Evolutionary conservation across 2,113 vertebrate genomes (phyloP).

Genomic region (Cephalopterus ornatus): DNA sequence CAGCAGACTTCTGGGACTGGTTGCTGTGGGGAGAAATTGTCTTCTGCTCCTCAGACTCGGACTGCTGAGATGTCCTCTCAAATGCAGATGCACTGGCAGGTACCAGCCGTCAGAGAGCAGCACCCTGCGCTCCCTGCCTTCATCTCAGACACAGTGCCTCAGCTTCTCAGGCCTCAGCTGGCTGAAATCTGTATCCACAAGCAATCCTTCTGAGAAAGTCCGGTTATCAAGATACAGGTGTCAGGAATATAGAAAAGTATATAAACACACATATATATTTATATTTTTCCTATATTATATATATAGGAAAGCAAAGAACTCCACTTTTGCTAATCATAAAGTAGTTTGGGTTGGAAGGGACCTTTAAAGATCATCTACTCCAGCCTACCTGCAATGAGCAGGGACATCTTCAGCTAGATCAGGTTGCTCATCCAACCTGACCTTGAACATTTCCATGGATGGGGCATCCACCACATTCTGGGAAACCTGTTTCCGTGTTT

Average conservation of each 20-base stretch:
- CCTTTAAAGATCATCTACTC: neutral
- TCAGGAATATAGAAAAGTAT: neutral
- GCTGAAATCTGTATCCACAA: neutral
- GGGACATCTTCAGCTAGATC: neutral
- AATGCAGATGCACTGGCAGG: no score
- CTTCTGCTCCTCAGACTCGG: neutral
- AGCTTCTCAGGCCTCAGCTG: neutral
- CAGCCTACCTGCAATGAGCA: neutral
- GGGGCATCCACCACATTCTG: neutral
- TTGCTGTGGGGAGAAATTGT: neutral
- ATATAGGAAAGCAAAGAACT: neutral
- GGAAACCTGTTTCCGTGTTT: neutral
- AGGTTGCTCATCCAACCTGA: neutral
- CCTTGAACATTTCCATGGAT: neutral
- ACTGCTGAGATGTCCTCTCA: accelerated
- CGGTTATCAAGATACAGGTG: neutral
- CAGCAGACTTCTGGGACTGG: neutral
- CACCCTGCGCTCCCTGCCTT: accelerated
- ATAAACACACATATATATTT: neutral
- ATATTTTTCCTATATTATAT: neutral
- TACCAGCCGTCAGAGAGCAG: neutral
- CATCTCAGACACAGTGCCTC: neutral
- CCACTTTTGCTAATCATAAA: neutral
- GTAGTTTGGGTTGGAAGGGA: neutral
- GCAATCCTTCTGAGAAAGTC: neutral